Evolutionary conservation across 2,797 vertebrate species (phyloP).

Genomic region (Prionace glauca): DNA sequence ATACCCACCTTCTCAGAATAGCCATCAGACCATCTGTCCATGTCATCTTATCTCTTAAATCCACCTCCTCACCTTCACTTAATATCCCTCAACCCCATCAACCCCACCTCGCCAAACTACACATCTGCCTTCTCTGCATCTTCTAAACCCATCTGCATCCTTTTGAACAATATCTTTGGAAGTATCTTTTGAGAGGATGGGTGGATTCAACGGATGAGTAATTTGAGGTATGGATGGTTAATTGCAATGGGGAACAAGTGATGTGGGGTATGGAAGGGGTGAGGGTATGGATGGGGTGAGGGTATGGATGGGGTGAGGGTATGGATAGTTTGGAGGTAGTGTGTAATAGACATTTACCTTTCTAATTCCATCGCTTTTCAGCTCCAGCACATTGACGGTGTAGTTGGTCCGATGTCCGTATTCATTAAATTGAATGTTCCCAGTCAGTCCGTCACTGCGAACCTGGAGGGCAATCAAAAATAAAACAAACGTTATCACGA

Average conservation of each 20-base stretch:
- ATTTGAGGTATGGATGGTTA: background rate
- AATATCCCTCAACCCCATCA: background rate
- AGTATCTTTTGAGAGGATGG: background rate
- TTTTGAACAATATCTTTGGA: background rate
- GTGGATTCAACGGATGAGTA: too few species aligned
- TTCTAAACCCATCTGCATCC: background rate
- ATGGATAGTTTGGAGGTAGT: too few species aligned
- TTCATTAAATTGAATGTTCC: slow-evolving; percentile 96
- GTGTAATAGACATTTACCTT: slow-evolving; percentile 64
- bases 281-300: background rate
- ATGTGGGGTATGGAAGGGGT: background rate
- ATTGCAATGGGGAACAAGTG: background rate
- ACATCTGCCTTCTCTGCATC: background rate
- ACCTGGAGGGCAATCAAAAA: slow-evolving; percentile 63
- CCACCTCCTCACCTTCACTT: background rate
- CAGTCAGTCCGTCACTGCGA: slow-evolving; percentile 84
- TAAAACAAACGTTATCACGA: background rate
- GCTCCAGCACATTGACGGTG: slow-evolving; percentile 87
- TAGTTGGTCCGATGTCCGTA: slow-evolving; percentile 94
- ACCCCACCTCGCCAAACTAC: background rate
- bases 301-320: background rate
- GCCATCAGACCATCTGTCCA: background rate
- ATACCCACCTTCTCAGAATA: background rate
- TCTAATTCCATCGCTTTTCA: slow-evolving; percentile 82
- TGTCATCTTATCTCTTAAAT: background rate